Conservation (phyloP, 2,113 vertebrate genomes). For the Sterna hirundo region DNA sequence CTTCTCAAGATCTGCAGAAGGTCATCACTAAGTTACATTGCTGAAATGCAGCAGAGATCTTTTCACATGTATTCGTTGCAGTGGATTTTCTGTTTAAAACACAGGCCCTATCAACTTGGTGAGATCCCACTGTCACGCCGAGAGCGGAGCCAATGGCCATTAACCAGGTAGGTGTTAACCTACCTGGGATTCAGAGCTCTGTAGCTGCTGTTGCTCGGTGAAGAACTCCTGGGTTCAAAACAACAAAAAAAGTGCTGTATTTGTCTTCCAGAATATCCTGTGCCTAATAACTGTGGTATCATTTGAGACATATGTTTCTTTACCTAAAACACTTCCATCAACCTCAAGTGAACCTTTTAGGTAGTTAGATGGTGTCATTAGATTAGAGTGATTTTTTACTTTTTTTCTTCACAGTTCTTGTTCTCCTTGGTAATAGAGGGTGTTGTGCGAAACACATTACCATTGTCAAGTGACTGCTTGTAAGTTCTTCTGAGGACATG, state of each 20-base stretch:
- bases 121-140: not conserved
- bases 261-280: not conserved
- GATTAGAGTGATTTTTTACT: not conserved
- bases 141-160: not conserved
- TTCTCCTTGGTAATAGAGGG: not conserved
- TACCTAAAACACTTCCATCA: not conserved
- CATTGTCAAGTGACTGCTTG: fast-evolving
- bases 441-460: not conserved
- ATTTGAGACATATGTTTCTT: not conserved
- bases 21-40: not conserved
- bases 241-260: not conserved
- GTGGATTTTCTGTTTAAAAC: not conserved
- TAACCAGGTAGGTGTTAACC: not conserved
- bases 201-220: not conserved
- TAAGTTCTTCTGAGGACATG: not conserved
- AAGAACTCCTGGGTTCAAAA: not conserved
- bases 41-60: not conserved
- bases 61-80: not conserved
- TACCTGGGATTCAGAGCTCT: not conserved
- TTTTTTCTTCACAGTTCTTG: not conserved
- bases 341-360: not conserved
- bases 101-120: not conserved
- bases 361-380: not conserved
- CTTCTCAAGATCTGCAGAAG: not conserved
- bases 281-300: not conserved